Base-by-base conservation (phyloP, 2,113 vertebrate genomes). In the Poicephalus meyeri region DNA sequence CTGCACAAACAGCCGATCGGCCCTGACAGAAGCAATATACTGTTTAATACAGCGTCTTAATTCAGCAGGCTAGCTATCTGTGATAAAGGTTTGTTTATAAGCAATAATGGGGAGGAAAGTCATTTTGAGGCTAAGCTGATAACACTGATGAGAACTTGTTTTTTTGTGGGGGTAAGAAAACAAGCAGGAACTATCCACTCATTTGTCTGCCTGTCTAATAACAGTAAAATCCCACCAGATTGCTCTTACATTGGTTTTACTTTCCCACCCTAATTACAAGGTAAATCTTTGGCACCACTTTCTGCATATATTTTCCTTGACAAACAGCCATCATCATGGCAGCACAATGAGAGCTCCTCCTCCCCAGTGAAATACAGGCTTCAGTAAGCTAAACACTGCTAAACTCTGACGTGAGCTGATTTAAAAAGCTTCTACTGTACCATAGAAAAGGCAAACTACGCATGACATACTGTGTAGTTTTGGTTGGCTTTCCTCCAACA, bases 41-140 rank as follows among this genome's bases (percentile, higher is more conserved):
- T 97, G 98, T 95, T 98, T 98, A 98, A 98, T 97, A 96, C 97
- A 96, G 97, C 63, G 93, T 98, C 98, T 98, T 98, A 98, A 98
- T 98, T 98, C 98, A 98, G 97, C 96, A 53, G 96, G 97, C 93
- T 80, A 98, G 98, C 97, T 98, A 96, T 98, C 95, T 95, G 97
- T 96, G 98, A 98, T 98, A 98, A 98, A 98, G 98, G 97, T 98
- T 98, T 98, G 97, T 98, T 98, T 98, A 98, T 97, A 98, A 98
- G 98, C 97, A 98, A 97, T 98, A 98, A 98, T 97, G 97, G 97
- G 92, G 92, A 97, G 95, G 95, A 96, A 98, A 98, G 97, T 98
- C 96, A 98, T 98, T 98, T 98, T 96, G 97, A 98, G 98, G 97
- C 98, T 95, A 97, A 88, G 82, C 97, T 98, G 98, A 98, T 98